These are phyloP conservation scores for Slavum lentiscoides DNA, from an alignment of 2,888 invertebrate genomes.

Conservation along the genomic window DNA sequence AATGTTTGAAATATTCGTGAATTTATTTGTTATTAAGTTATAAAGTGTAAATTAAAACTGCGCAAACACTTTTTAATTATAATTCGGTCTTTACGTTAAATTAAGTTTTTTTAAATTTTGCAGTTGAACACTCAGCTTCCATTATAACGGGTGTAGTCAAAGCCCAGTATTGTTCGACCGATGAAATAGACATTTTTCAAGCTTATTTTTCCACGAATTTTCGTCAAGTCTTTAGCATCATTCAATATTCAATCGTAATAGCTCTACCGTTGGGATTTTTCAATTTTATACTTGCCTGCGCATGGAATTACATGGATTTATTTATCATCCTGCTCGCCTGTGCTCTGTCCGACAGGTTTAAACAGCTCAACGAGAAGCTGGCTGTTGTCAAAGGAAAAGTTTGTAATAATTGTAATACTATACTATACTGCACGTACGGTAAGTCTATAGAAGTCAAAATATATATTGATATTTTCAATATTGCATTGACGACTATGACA, in stretches of 20 bases:
- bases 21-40: too few relatives aligned
- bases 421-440: not conserved
- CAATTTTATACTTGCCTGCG: conserved; percentile 57
- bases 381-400: conserved; percentile 63
- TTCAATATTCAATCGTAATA: conserved; percentile 54
- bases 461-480: too few relatives aligned
- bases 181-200: conserved; percentile 58
- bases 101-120: conserved; percentile 52
- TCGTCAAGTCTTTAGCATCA: conserved; percentile 56
- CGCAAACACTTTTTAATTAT: not conserved
- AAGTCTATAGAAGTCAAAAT: too few relatives aligned
- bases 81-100: not conserved
- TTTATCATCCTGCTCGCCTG: conserved; percentile 58
- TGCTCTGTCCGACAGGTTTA: conserved; percentile 57
- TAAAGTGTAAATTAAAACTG: not conserved
- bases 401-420: conserved; percentile 32
- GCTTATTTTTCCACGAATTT: conserved; percentile 59
- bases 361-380: conserved; percentile 61
- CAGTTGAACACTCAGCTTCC: conserved; percentile 69
- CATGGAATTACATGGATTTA: conserved; percentile 58
- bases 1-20: too few relatives aligned
- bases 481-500: too few relatives aligned
- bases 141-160: conserved; percentile 65
- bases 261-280: conserved; percentile 55
- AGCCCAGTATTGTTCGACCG: conserved; percentile 61